These are phyloP conservation scores for Choreutis nemorana DNA, from an alignment of 2,888 invertebrate species.

Conservation along the genomic window DNA sequence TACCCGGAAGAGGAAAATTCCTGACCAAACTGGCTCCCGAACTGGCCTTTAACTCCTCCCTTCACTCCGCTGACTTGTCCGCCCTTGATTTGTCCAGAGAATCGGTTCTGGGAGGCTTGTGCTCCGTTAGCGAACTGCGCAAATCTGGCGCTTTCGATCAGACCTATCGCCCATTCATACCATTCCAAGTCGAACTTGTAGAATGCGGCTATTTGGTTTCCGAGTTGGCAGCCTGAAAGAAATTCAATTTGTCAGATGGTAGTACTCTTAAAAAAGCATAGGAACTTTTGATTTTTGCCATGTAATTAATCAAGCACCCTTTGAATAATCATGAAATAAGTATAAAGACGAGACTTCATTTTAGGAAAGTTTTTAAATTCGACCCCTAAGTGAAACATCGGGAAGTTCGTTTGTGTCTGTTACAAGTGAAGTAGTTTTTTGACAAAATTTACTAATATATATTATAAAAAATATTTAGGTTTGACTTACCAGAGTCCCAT, in stretches of 20 bases:
- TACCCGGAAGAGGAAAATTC: slow-evolving; percentile 10
- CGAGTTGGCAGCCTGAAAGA: slow-evolving; percentile 53
- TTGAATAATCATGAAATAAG: no score
- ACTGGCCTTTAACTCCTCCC: slow-evolving; percentile 15
- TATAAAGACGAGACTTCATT: no score
- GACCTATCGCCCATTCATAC: slow-evolving; percentile 60
- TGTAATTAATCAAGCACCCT: no score
- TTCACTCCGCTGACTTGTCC: slow-evolving; percentile 12
- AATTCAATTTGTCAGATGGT: background rate
- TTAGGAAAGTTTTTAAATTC: no score
- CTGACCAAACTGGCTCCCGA: slow-evolving; percentile 17
- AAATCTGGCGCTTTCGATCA: slow-evolving; percentile 44
- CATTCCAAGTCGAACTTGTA: slow-evolving; percentile 69
- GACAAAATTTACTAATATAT: no score
- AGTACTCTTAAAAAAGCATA: background rate
- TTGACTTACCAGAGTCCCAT: slow-evolving; percentile 73
- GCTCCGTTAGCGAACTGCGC: slow-evolving; percentile 29
- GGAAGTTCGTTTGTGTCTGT: no score
- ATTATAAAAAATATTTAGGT: no score
- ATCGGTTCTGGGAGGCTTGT: slow-evolving; percentile 23
- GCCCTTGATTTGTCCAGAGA: slow-evolving; percentile 20
- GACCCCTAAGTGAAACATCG: no score
- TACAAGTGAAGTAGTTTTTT: no score
- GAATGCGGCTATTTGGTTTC: slow-evolving; percentile 66
- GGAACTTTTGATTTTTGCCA: no score